phyloP scores from a whole-genome alignment of 2,888 invertebrate genomes.

The Ecdyonurus torrentis region DNA sequence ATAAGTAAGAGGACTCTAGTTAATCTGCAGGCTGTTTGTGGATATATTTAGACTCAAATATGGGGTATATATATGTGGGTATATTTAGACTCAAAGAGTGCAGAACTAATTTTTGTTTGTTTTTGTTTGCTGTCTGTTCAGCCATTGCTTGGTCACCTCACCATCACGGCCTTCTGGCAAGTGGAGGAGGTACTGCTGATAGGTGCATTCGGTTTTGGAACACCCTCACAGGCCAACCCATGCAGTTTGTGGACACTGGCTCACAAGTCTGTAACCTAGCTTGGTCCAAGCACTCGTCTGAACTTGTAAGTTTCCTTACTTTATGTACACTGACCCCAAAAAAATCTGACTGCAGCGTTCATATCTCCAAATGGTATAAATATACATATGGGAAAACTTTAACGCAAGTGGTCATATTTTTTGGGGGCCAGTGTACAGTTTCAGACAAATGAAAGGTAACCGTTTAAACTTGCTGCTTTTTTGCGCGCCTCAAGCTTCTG shows the following conservation, averaged over 20 bases:
- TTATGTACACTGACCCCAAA: too few relatives aligned
- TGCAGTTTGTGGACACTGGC: slow-evolving; percentile 96
- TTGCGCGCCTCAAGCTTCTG: not conserved
- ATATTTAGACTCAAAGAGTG: not conserved
- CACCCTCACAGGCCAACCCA: slow-evolving; percentile 91
- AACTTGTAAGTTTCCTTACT: slow-evolving; percentile 48
- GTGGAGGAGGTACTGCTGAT: slow-evolving; percentile 99
- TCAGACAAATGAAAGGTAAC: too few relatives aligned
- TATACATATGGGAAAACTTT: too few relatives aligned
- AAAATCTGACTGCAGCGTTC: too few relatives aligned
- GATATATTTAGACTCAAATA: too few relatives aligned
- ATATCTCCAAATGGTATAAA: too few relatives aligned
- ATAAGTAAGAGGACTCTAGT: not conserved
- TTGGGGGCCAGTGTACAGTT: too few relatives aligned
- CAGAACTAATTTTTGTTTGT: not conserved
- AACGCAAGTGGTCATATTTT: too few relatives aligned
- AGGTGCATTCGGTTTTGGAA: slow-evolving; percentile 97
- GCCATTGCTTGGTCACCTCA: slow-evolving; percentile 99
- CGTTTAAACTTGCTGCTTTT: too few relatives aligned
- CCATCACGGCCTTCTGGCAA: slow-evolving; percentile 89
- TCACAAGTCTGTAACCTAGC: slow-evolving; percentile 97
- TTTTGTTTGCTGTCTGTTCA: slow-evolving; percentile 11
- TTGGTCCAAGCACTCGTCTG: slow-evolving; percentile 97
- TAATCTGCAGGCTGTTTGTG: too few relatives aligned
- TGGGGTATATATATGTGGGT: too few relatives aligned